Evolutionary conservation across 1,140 invertebrate species (phyloP).

Genomic region (Olivierus martensii): DNA sequence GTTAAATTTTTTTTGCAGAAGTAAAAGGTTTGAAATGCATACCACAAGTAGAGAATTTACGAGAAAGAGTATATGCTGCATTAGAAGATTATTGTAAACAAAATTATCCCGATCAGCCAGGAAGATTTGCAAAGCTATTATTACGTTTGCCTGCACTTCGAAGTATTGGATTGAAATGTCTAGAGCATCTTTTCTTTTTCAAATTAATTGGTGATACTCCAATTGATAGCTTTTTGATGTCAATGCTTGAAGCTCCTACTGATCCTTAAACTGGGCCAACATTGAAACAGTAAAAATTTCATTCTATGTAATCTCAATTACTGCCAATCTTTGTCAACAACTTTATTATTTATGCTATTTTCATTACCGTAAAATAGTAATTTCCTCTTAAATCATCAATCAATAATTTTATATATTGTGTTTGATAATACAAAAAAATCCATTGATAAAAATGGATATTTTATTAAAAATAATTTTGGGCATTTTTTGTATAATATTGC

Average conservation of each 20-base stretch:
- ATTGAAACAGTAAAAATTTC: too few relatives aligned
- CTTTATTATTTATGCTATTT: too few relatives aligned
- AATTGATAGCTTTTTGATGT: constrained; percentile 37
- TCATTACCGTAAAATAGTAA: too few relatives aligned
- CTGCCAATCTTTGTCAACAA: too few relatives aligned
- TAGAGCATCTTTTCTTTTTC: constrained; percentile 92
- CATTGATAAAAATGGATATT: too few relatives aligned
- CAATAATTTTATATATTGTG: too few relatives aligned
- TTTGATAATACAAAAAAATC: too few relatives aligned
- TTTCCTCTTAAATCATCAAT: too few relatives aligned
- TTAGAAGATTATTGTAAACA: constrained; percentile 86
- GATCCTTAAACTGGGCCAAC: constrained; percentile 1
- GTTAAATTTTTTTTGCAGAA: constrained; percentile 54
- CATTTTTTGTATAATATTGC: too few relatives aligned
- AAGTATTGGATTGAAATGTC: constrained; percentile 89
- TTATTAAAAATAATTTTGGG: too few relatives aligned
- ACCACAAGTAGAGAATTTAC: constrained; percentile 65
- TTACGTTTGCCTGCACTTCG: constrained; percentile 82
- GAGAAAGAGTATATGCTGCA: constrained; percentile 88
- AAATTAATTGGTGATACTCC: constrained; percentile 50
- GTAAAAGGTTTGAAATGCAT: constrained; percentile 70
- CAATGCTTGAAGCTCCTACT: constrained; percentile 44
- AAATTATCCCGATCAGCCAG: constrained; percentile 75
- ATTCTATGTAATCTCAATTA: too few relatives aligned
- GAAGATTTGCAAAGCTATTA: constrained; percentile 85